Conservation (phyloP, 2,113 vertebrate species). For the Rhinopomastus cyanomelas region DNA sequence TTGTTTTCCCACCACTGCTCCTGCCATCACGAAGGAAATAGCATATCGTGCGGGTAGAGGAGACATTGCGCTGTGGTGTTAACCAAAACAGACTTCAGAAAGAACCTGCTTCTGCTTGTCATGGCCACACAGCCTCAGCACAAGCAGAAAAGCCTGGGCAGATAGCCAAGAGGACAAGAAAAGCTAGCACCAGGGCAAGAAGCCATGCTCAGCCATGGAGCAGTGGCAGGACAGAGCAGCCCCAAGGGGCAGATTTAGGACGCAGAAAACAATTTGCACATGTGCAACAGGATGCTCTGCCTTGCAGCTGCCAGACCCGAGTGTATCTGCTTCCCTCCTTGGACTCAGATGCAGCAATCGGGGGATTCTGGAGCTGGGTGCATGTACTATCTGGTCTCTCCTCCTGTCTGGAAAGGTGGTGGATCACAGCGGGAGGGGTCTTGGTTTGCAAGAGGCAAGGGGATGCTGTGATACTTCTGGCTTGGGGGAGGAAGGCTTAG, state of each 20-base stretch:
- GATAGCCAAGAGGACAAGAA: background rate
- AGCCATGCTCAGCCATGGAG: background rate
- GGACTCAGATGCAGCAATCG: background rate
- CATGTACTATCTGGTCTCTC: background rate
- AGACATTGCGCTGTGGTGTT: background rate
- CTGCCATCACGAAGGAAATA: background rate
- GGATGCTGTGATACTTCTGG: background rate
- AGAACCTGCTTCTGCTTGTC: background rate
- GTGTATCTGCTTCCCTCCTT: conserved; percentile 4
- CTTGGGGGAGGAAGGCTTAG: background rate
- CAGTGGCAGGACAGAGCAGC: background rate
- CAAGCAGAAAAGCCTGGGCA: background rate
- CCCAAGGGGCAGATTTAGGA: background rate
- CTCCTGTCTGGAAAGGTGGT: background rate
- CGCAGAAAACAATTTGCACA: background rate
- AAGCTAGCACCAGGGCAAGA: background rate
- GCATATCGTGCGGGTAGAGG: background rate
- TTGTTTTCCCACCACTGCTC: background rate
- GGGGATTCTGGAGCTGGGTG: background rate
- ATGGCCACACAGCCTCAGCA: background rate
- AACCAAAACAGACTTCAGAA: background rate
- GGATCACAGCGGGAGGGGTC: background rate
- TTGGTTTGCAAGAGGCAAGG: background rate
- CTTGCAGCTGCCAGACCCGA: background rate
- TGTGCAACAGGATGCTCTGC: background rate